Percentiles rank a stretch among this genome's conserved stretches.
phyloP scores from a whole-genome alignment of 2,113 vertebrate genomes.

The Grantiella picta region DNA sequence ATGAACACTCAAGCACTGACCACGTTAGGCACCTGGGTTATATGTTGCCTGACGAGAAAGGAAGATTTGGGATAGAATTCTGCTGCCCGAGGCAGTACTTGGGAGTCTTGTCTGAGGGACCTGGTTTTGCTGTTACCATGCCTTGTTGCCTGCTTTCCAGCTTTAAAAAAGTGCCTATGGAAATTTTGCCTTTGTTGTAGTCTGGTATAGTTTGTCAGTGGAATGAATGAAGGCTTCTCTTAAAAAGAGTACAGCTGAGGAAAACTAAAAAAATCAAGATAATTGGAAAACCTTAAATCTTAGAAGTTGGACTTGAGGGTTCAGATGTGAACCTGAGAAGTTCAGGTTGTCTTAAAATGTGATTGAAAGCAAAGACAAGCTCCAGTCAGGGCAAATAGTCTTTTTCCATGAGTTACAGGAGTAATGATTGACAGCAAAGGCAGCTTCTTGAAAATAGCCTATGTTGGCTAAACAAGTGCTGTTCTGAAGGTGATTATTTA shows the following conservation, averaged over 20 bases:
- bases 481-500: not conserved
- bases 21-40: not conserved
- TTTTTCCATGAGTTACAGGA: not conserved
- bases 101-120: not conserved
- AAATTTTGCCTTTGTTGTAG: not conserved
- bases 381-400: not conserved
- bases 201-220: not conserved
- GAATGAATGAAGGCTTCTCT: not conserved
- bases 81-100: not conserved
- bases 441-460: not conserved
- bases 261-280: not conserved
- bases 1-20: not conserved
- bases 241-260: not conserved
- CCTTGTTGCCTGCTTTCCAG: not conserved
- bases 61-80: not conserved
- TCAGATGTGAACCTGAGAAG: not conserved
- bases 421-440: not conserved
- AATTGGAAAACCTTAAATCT: not conserved
- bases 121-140: not conserved
- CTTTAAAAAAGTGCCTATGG: not conserved
- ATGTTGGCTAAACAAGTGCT: not conserved
- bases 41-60: not conserved
- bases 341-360: not conserved
- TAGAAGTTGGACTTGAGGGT: rapidly evolving
- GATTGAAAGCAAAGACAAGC: not conserved